Conservation (phyloP, 2,888 invertebrate genomes). For the Andrena marginata region DNA sequence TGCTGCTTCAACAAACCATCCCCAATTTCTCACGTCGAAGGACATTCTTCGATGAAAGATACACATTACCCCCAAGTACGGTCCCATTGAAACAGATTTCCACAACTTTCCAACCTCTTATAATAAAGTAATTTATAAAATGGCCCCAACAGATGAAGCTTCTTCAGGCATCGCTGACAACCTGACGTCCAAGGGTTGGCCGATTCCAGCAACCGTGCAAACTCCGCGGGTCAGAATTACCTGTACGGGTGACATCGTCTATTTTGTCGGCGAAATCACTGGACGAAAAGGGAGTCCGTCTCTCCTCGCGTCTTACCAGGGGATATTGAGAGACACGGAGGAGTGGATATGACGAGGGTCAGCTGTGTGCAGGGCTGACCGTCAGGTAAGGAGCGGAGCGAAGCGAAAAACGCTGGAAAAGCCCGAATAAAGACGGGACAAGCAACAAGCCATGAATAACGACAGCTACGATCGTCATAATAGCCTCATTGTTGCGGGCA, state of each 20-base stretch:
- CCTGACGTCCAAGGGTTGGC: conserved; percentile 49
- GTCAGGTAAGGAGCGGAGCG: conserved; percentile 74
- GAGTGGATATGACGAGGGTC: conserved; percentile 83
- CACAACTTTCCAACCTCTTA: too few species aligned
- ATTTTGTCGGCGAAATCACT: conserved; percentile 79
- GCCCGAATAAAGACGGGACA: conserved; percentile 28
- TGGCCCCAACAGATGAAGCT: conserved; percentile 65
- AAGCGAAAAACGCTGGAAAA: conserved; percentile 37
- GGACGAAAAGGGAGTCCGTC: conserved; percentile 67
- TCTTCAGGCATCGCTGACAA: conserved; percentile 61
- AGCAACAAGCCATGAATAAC: conserved; percentile 66
- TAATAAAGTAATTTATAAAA: conserved; percentile 77
- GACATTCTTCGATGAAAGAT: too few species aligned
- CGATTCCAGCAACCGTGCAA: conserved; percentile 23
- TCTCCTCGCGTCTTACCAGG: conserved; percentile 33
- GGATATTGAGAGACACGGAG: conserved; percentile 80
- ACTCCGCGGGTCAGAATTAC: conserved; percentile 30
- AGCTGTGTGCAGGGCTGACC: conserved; percentile 76
- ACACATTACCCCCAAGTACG: too few species aligned
- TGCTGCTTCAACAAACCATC: too few species aligned
- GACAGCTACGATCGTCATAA: conserved; percentile 81
- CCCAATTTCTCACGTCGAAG: too few species aligned
- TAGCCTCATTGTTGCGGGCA: conserved; percentile 84
- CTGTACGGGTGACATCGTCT: conserved; percentile 55
- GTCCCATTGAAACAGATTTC: too few species aligned